Base-by-base conservation (phyloP, 2,113 vertebrate genomes). In the Perca flavescens region DNA sequence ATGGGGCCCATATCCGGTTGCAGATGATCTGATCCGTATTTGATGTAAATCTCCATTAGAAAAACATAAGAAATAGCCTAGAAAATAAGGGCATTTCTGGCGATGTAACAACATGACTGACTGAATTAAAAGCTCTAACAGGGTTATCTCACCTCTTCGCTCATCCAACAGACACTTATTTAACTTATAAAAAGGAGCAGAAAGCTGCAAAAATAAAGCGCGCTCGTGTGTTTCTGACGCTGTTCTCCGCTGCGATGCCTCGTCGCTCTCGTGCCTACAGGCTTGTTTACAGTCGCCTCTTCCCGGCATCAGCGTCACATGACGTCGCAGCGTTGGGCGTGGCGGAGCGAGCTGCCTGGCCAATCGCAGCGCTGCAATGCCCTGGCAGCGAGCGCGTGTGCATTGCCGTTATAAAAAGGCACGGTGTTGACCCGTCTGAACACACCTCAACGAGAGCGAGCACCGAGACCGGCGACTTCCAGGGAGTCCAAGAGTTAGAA, bases 281-380 rank as follows among this genome's bases (percentile, higher is more conserved):
- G 89, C 91, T 91, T 90, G 89, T 93, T 93, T 92, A 93, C 93
- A 90, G 92, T 89, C 80, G 91, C 82, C 66, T 85, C 85, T 94
- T 94, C 92, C 92, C 90, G 91, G 84, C 92, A 94, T 87, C 22
- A 28, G 76, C 96, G 97, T 96, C 93, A 96, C 86, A 31, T 60
- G 85, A 86, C 90, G 87, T 66, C n/a, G 74, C 47, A 25, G 2
- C 21, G 0, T 0, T 40, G 85, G 92, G 93, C 81, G 93, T 80
- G 89, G 74, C 40, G 10, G 6, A 8, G 9, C 11, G 43, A 28
- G 25, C 19, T 0, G 1, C 7, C 28, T 5, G 50, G 34, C 94
- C 93, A 94, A 95, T 94, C 82, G 62, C 2, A 4, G 16, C 5
- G 64, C 79, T 0, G n/a, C 28, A 0, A 2, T 12, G 15, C 66